Percentiles rank a stretch among this genome's conserved stretches.
These are phyloP conservation scores for Anadara kagoshimensis DNA, from an alignment of 1,140 invertebrate genomes.

Conservation along the genomic window DNA sequence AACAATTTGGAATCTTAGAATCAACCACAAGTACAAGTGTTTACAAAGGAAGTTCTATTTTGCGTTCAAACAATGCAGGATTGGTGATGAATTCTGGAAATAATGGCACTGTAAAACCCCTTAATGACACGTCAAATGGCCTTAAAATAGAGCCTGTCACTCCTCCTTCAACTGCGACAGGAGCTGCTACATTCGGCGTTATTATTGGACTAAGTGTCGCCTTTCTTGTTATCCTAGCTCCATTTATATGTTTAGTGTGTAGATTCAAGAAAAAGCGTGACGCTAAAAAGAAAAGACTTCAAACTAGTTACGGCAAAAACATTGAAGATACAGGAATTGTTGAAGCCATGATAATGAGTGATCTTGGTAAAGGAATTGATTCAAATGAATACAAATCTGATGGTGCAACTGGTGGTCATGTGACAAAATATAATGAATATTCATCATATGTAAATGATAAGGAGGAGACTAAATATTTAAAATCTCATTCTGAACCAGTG, in stretches of 20 bases:
- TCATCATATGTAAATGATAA: no score
- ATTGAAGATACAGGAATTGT: constrained; percentile 40
- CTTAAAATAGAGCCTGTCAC: not conserved
- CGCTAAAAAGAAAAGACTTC: constrained; percentile 37
- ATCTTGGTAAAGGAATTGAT: constrained; percentile 48
- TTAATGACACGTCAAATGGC: not conserved
- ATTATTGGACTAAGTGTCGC: constrained; percentile 54
- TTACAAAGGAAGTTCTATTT: no score
- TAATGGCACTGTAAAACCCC: not conserved
- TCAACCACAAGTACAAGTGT: no score
- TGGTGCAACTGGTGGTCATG: no score
- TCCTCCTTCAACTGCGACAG: constrained; percentile 13
- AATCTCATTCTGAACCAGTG: no score
- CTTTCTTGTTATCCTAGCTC: constrained; percentile 59
- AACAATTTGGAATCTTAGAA: no score
- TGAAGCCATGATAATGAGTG: constrained; percentile 60
- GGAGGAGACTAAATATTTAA: no score
- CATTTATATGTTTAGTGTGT: constrained; percentile 62
- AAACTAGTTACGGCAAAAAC: constrained; percentile 16
- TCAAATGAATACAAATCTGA: not conserved
- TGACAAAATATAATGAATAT: no score
- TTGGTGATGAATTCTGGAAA: not conserved
- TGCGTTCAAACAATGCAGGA: no score
- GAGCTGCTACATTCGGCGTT: constrained; percentile 54
- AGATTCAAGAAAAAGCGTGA: constrained; percentile 45